Percentiles rank a stretch among this genome's conserved stretches.
phyloP scores from a whole-genome alignment of 2,113 vertebrate genomes.

The Misgurnus mizolepis region DNA sequence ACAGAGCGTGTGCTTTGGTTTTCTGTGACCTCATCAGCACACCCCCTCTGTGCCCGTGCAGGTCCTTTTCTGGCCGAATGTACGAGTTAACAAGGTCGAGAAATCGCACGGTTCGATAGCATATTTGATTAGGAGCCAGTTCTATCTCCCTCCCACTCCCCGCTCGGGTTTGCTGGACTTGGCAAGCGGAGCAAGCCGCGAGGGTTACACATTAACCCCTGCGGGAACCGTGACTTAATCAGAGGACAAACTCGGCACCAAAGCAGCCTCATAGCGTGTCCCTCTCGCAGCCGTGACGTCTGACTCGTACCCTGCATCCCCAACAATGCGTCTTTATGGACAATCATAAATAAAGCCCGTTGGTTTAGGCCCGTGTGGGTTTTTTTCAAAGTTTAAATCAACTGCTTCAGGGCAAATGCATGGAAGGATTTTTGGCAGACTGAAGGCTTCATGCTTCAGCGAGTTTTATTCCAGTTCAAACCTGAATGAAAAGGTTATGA shows the following conservation, averaged over 20 bases:
- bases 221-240: conserved; percentile 49
- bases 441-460: conserved; percentile 32
- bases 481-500: conserved; percentile 36
- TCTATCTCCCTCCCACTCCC: conserved; percentile 16
- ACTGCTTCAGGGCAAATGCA: conserved; percentile 32
- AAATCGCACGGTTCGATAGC: conserved; percentile 45
- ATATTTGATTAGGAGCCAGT: conserved; percentile 49
- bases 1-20: conserved; percentile 22
- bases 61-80: conserved; percentile 40
- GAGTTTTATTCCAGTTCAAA: conserved; percentile 39
- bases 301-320: conserved; percentile 29
- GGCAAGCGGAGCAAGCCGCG: conserved; percentile 38
- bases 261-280: conserved; percentile 27
- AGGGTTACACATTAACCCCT: conserved; percentile 55
- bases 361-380: conserved; percentile 32
- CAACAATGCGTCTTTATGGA: conserved; percentile 40
- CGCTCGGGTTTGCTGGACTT: conserved; percentile 40
- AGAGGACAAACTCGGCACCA: conserved; percentile 45
- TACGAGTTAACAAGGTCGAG: conserved; percentile 52
- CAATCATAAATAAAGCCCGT: conserved; percentile 35
- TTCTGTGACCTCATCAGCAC: conserved; percentile 41
- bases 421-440: conserved; percentile 39
- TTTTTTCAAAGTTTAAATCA: conserved; percentile 36
- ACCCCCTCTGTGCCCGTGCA: conserved; percentile 31
- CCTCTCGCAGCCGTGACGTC: neutral